A percentile compares a stretch with the other conserved stretches of the same genome.
phyloP scores from a whole-genome alignment of 2,113 vertebrate species.

The Perognathus longimembris region DNA sequence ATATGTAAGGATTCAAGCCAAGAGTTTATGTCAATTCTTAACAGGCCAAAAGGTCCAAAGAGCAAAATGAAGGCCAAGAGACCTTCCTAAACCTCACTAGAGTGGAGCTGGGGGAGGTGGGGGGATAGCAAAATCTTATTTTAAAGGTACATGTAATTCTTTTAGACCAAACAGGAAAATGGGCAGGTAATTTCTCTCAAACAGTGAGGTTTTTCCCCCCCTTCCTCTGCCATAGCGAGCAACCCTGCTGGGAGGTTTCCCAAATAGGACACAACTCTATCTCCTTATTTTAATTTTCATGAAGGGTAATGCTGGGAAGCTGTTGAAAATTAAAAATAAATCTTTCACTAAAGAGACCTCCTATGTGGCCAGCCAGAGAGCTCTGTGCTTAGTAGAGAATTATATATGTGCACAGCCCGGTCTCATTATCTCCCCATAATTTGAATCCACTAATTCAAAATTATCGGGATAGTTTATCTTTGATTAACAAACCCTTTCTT shows the following conservation, averaged over 20 bases:
- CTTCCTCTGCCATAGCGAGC: background rate
- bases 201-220: background rate
- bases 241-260: slow-evolving; percentile 60
- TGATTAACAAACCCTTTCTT: slow-evolving; percentile 71
- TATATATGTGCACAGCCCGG: background rate
- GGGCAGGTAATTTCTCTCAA: slow-evolving; percentile 39
- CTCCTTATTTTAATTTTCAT: slow-evolving; percentile 64
- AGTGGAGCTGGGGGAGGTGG: too few relatives aligned
- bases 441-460: slow-evolving; percentile 63
- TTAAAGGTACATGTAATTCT: slow-evolving; percentile 50
- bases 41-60: background rate
- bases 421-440: slow-evolving; percentile 49
- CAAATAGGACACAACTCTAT: slow-evolving; percentile 72
- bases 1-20: slow-evolving; percentile 5
- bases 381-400: slow-evolving; percentile 45
- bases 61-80: background rate
- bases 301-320: slow-evolving; percentile 78
- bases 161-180: background rate
- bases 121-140: background rate
- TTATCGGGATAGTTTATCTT: slow-evolving; percentile 64
- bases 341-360: slow-evolving; percentile 82
- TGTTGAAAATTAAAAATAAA: slow-evolving; percentile 87
- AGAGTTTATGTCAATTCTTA: slow-evolving; percentile 39
- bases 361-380: slow-evolving; percentile 74
- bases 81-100: too few relatives aligned